A percentile compares a stretch with the other conserved stretches of the same genome.
Conservation (phyloP, 2,888 invertebrate species). For the Aporophyla nigra region DNA sequence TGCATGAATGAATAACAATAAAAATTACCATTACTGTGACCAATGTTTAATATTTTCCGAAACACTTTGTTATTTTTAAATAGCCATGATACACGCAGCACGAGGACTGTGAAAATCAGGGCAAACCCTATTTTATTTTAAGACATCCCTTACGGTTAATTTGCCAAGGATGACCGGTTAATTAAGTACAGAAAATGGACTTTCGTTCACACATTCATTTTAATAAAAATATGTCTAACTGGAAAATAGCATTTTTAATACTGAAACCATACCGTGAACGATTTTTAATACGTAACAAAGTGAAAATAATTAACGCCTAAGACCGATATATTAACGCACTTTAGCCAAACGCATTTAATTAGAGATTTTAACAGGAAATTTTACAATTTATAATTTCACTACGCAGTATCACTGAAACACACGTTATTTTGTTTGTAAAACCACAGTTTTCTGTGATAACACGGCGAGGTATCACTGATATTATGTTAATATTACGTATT, state of each 20-base stretch:
- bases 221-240: not conserved
- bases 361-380: slow-evolving; percentile 31
- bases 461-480: slow-evolving; percentile 51
- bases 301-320: slow-evolving; percentile 17
- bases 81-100: not conserved
- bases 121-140: slow-evolving; percentile 26
- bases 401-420: slow-evolving; percentile 60
- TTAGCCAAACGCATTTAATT: slow-evolving; percentile 36
- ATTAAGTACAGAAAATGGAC: not conserved
- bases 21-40: not conserved
- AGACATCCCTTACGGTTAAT: not conserved
- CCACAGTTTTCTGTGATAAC: slow-evolving; percentile 56
- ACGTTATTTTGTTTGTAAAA: slow-evolving; percentile 26
- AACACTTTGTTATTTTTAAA: slow-evolving; percentile 2
- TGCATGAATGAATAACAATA: slow-evolving; percentile 12
- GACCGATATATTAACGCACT: slow-evolving; percentile 48
- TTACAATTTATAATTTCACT: slow-evolving; percentile 44
- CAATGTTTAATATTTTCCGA: not conserved
- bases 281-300: slow-evolving; percentile 21
- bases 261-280: not conserved
- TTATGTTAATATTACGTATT: slow-evolving; percentile 62
- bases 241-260: not conserved
- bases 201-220: not conserved
- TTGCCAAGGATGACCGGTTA: not conserved
- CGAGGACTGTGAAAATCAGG: not conserved